Percentiles rank a stretch among this genome's conserved stretches.
phyloP scores from a whole-genome alignment of 2,113 vertebrate species.

The Misgurnus anguillicaudatus region DNA sequence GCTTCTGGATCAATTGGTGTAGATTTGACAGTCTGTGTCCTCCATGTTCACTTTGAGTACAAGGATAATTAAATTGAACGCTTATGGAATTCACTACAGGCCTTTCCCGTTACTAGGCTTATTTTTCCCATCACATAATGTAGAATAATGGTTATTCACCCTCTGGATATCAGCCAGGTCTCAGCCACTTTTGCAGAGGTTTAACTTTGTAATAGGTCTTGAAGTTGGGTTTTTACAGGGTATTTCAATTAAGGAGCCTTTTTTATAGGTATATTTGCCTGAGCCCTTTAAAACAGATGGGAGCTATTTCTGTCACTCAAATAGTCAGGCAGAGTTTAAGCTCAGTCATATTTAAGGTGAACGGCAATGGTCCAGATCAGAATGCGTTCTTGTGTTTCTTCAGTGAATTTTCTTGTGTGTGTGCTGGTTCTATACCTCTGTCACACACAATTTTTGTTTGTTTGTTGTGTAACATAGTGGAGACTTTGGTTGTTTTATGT shows the following conservation, averaged over 20 bases:
- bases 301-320: slow-evolving; percentile 27
- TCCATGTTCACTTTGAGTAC: slow-evolving; percentile 47
- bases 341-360: background rate
- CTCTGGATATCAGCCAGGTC: slow-evolving; percentile 16
- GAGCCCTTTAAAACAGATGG: slow-evolving; percentile 36
- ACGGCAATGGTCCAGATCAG: background rate
- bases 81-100: slow-evolving; percentile 61
- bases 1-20: background rate
- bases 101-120: slow-evolving; percentile 51
- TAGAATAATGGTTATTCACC: slow-evolving; percentile 45
- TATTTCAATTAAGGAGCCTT: background rate
- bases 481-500: too few relatives aligned
- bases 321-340: slow-evolving; percentile 14
- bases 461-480: too few relatives aligned
- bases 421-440: background rate
- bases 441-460: too few relatives aligned
- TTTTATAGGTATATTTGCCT: slow-evolving; percentile 25
- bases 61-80: slow-evolving; percentile 68
- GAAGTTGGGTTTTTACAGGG: background rate
- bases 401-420: background rate
- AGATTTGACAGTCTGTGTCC: background rate
- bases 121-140: slow-evolving; percentile 49
- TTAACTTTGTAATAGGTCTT: slow-evolving; percentile 8
- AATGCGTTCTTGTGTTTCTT: background rate
- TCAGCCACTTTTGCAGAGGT: background rate